These are phyloP conservation scores for Temnothorax rugatulus DNA, from an alignment of 2,888 invertebrate genomes.

Conservation along the genomic window DNA sequence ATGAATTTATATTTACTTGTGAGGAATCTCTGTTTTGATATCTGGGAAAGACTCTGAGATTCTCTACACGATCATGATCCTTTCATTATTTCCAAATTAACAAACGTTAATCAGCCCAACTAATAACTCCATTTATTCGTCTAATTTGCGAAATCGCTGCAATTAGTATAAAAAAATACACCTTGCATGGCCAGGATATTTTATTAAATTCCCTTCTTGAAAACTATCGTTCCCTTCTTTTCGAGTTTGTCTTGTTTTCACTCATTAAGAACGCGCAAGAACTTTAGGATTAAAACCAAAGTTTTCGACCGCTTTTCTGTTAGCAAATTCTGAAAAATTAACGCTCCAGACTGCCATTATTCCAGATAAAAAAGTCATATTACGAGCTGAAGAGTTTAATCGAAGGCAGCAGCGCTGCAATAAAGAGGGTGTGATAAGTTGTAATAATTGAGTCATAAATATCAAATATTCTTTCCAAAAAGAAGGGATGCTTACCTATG, in stretches of 20 bases:
- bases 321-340: neutral
- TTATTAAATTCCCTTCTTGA: neutral
- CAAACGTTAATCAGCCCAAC: neutral
- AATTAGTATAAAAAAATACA: neutral
- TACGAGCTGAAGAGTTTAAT: neutral
- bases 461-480: neutral
- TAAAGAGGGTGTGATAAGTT: conserved; percentile 15
- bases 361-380: neutral
- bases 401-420: neutral
- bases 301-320: neutral
- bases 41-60: neutral
- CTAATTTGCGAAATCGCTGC: neutral
- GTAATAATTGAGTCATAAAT: neutral
- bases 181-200: neutral
- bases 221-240: neutral
- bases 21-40: neutral
- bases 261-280: neutral
- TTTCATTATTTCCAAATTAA: conserved; percentile 1
- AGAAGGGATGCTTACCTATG: neutral
- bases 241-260: neutral
- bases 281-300: conserved; percentile 14
- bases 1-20: conserved; percentile 42
- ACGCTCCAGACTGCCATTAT: neutral
- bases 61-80: no score
- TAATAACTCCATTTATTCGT: neutral